Conservation (phyloP, 2,888 invertebrate species). For the Chrysomela aeneicollis region DNA sequence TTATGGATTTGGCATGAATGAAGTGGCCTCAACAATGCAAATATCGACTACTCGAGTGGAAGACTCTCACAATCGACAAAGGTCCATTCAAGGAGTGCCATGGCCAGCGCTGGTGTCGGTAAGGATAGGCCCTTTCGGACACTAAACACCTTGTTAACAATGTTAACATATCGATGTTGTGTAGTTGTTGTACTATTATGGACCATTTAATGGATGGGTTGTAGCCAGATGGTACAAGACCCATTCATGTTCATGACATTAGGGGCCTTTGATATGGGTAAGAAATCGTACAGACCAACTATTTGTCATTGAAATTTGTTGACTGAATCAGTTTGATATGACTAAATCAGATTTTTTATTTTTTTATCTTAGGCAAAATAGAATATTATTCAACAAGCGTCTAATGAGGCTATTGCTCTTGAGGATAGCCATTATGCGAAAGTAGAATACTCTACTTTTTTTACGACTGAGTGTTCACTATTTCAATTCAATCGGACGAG, state of each 20-base stretch:
- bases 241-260: not conserved
- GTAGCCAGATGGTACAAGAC: slow-evolving; percentile 8
- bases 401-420: too few species aligned
- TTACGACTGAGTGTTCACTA: too few species aligned
- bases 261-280: not conserved
- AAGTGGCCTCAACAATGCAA: slow-evolving; percentile 30
- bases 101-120: slow-evolving; percentile 13
- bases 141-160: slow-evolving; percentile 24
- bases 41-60: slow-evolving; percentile 42
- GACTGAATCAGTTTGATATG: too few species aligned
- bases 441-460: too few species aligned
- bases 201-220: slow-evolving; percentile 13
- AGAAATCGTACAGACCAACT: not conserved
- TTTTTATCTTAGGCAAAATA: too few species aligned
- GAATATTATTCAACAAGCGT: too few species aligned
- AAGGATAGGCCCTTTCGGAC: slow-evolving; percentile 16
- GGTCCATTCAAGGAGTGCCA: slow-evolving; percentile 15
- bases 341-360: too few species aligned
- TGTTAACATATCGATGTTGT: slow-evolving; percentile 20
- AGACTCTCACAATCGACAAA: slow-evolving; percentile 31
- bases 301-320: not conserved
- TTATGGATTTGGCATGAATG: slow-evolving; percentile 35
- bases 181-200: slow-evolving; percentile 19
- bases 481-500: too few species aligned
- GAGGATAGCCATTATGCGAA: too few species aligned